Percentiles rank a stretch among this genome's conserved stretches.
Evolutionary conservation across 2,888 invertebrate species (phyloP).

Genomic region (Stegana nigrithorax): DNA sequence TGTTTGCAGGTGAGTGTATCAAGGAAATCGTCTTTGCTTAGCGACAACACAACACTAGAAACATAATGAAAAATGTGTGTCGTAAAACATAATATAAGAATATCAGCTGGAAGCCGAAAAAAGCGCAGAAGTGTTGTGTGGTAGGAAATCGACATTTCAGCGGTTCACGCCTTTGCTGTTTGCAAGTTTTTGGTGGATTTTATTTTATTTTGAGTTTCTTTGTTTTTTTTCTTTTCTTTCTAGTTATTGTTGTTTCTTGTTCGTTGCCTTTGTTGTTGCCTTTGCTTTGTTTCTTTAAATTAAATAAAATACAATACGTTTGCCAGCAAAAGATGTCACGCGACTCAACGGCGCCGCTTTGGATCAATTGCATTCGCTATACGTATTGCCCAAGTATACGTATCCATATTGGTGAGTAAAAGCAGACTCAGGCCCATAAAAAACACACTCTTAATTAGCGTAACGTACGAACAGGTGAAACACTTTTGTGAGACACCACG

Average conservation of each 20-base stretch:
- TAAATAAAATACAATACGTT: constrained; percentile 3
- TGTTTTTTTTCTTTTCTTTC: not conserved
- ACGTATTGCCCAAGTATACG: no score
- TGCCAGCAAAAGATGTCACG: constrained; percentile 3
- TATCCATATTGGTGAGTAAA: not conserved
- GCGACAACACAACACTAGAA: no score
- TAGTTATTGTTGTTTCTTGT: no score
- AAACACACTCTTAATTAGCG: not conserved
- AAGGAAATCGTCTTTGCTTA: no score
- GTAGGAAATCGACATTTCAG: not conserved
- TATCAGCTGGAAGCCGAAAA: not conserved
- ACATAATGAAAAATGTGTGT: no score
- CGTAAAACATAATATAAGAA: no score
- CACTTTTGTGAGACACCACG: no score
- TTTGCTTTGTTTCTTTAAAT: not conserved
- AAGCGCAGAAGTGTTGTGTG: not conserved
- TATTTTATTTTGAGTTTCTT: not conserved
- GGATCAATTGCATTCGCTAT: constrained; percentile 14
- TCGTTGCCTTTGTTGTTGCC: no score
- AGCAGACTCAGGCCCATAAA: not conserved
- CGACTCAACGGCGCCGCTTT: constrained; percentile 14
- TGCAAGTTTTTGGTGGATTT: not conserved
- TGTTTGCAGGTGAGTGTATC: no score
- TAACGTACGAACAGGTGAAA: no score
- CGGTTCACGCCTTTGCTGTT: not conserved